Percentiles rank a stretch among this genome's conserved stretches.
Evolutionary conservation across 2,888 invertebrate species (phyloP).

Genomic region (Magallana nippona): DNA sequence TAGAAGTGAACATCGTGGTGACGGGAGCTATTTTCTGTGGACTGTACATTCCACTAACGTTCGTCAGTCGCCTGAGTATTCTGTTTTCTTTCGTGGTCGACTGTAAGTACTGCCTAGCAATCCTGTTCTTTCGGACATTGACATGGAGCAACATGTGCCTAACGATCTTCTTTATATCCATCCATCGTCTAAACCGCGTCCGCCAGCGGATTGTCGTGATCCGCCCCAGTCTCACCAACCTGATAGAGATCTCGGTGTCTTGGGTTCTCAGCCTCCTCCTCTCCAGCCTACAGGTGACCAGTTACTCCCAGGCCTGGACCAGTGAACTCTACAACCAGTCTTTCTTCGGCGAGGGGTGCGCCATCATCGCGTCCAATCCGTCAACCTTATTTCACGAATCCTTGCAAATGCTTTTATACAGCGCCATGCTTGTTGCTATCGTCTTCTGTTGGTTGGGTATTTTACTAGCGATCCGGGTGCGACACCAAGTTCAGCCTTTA

Average conservation of each 20-base stretch:
- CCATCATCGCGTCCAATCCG: neutral
- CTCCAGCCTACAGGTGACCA: constrained; percentile 3
- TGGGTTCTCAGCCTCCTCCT: neutral
- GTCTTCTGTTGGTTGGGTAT: neutral
- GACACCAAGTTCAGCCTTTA: neutral
- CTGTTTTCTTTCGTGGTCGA: constrained; percentile 15
- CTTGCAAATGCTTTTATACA: neutral
- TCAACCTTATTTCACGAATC: constrained; percentile 14
- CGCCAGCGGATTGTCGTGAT: constrained; percentile 1
- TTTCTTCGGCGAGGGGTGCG: neutral
- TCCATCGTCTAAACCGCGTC: constrained; percentile 20
- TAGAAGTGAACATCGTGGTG: constrained; percentile 15
- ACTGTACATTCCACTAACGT: neutral
- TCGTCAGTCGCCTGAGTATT: neutral
- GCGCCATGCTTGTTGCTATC: constrained; percentile 16
- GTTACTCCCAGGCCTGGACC: constrained; percentile 1
- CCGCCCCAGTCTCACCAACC: neutral
- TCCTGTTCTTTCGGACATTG: constrained; percentile 11
- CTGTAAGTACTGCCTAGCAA: neutral
- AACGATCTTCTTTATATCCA: constrained; percentile 18
- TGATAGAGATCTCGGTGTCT: neutral
- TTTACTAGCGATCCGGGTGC: constrained; percentile 18
- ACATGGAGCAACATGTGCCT: constrained; percentile 26
- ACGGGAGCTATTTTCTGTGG: neutral
- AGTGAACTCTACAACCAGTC: neutral